Base-by-base conservation (phyloP, 2,888 invertebrate genomes). In the Urechis unicinctus region DNA sequence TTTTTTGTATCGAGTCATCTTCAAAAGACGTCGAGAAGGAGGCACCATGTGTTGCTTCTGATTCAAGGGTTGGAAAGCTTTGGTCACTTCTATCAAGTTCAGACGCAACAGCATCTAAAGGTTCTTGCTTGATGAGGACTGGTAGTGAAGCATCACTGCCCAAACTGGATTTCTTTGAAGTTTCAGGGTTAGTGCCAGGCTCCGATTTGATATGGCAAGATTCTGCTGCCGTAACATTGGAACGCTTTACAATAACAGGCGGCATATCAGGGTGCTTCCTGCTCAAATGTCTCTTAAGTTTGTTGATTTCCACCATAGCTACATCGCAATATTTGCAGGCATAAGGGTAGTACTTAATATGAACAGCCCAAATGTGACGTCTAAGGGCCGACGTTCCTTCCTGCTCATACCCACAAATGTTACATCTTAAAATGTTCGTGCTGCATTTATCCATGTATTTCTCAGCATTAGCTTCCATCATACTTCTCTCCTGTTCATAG, bases 301-400 rank as follows among this genome's bases (percentile, higher is more conserved):
- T 57, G 42, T 53, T 44, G 17, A 54, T 30, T 31, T 61, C 59
- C 31, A 57, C 55, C 21, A 55, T 49, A 2, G 59, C 53, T 28
- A 60, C 42, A 9, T 55, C 58, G 43, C 63, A 63, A 47, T 63
- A 55, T 13, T 48, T 48, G 25, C 63, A 63, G n/a, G 52, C 58
- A 50, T 54, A 63, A 17, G 63, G 63, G 44, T 63, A 60, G 49
- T 50, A 54, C 26, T 53, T 50, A 21, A 63, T 30, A 25, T 63
- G 63, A 9, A 52, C 42, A 17, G 53, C 53, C 13, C 52, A 45
- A 5, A 63, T 52, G 47, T 63, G 63, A 6, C 56, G 50, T 36
- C 53, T 58, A 17, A 63, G 52, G 1, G 54, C 30, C 3, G 41
- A 43, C 31, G 46, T 22, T 17, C 54, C 53, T 22, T 55, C 55